Evolutionary conservation across 2,888 invertebrate species (phyloP), one percentile per base, ranked within the genome.

Genomic region (Chesias legatella): DNA sequence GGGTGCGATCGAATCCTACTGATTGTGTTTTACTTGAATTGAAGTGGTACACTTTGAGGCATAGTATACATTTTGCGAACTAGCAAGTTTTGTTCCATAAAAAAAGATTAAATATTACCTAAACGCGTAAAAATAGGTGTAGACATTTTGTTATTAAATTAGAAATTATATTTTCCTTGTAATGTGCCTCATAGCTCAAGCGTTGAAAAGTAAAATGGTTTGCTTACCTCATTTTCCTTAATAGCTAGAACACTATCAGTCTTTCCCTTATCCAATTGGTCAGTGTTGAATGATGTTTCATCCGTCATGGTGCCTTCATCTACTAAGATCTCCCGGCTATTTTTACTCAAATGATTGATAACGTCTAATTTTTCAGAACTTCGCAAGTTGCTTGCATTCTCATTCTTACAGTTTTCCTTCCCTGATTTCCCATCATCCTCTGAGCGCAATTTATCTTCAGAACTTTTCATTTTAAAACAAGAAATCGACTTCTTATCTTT

Each of bases 401-500:
- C 86, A 58, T 85, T 84, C 37, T 68, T 67, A 66, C 82, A 84
- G 59, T 85, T 85, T 43, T 88, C 85, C 59, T 72, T 75, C 6
- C 74, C 76, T 38, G 67, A 78, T 60, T 72, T 81, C 48, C 67
- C 67, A 54, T 85, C 83, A 45, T 83, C 80, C 43, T 72, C 76
- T 39, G 71, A 67, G 53, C 76, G 75, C 67, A 73, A 73, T 72
- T 84, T 86, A 67, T 78, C 75, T 53, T 79, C 78, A 4, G 78
- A 72, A 67, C 72, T 77, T 78, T 82, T 85, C 53, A 84, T 82
- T 81, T 86, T 88, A 64, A 88, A 88, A 72, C 88, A 88, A 55
- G 82, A 83, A 70, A 81, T 75, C 49, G 84, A 78, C 71, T 74
- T 83, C 62, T 81, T 83, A 64, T 81, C 80, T 59, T 77, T 77